Evolutionary conservation across 2,797 vertebrate species (phyloP).

Genomic region (Triplophysa yarkandensis): DNA sequence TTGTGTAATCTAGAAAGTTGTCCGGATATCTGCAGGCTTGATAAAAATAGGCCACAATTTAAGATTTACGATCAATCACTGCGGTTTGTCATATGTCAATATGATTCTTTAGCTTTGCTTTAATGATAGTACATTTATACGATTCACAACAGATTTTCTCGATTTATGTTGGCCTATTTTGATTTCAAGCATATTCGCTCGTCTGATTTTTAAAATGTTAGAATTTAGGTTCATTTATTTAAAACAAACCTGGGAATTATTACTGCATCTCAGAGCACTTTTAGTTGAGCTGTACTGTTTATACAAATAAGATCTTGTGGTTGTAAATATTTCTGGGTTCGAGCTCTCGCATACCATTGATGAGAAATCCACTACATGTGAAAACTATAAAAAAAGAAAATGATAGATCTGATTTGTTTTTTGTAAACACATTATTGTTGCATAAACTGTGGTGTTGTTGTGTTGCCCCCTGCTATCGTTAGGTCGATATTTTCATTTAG

Average conservation of each 20-base stretch:
- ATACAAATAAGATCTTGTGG: neutral
- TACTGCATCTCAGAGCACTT: constrained; percentile 2
- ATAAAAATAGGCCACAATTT: neutral
- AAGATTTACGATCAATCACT: neutral
- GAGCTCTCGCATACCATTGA: neutral
- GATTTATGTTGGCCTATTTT: neutral
- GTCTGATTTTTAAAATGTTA: neutral
- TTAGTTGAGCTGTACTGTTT: constrained; percentile 17
- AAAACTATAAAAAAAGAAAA: neutral
- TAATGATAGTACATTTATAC: neutral
- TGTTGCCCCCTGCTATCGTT: neutral
- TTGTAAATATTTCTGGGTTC: constrained; percentile 5
- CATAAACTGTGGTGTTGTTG: neutral
- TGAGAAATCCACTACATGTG: constrained; percentile 3
- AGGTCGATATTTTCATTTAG: neutral
- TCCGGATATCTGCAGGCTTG: neutral
- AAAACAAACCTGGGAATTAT: constrained; percentile 19
- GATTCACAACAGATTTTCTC: neutral
- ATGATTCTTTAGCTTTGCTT: too few relatives aligned
- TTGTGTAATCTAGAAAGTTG: neutral
- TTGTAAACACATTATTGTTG: neutral
- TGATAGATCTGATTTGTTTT: neutral
- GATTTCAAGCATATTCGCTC: constrained; percentile 18
- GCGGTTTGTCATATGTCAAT: neutral
- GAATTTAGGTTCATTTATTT: constrained; percentile 12